A percentile compares a stretch with the other conserved stretches of the same genome.
phyloP scores from a whole-genome alignment of 1,140 invertebrate species.

The Nomia melanderi region DNA sequence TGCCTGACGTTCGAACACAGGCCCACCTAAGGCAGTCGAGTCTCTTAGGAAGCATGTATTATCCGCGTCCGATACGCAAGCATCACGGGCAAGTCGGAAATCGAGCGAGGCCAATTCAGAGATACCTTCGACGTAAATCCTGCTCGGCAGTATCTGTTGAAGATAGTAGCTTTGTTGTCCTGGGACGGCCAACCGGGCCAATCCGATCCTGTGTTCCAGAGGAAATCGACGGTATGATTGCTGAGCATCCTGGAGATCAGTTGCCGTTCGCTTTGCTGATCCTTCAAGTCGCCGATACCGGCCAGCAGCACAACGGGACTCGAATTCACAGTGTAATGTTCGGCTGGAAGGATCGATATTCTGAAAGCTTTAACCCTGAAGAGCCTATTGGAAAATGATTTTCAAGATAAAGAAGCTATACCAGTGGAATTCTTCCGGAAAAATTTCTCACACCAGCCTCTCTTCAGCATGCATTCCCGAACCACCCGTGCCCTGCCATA shows the following conservation, averaged over 20 bases:
- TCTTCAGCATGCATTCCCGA: constrained; percentile 74
- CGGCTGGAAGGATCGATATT: constrained; percentile 45
- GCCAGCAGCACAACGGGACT: constrained; percentile 71
- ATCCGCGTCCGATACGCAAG: background rate
- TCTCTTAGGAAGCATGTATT: constrained; percentile 46
- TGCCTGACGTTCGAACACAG: constrained; percentile 91
- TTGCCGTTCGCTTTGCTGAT: constrained; percentile 71
- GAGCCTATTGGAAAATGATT: background rate
- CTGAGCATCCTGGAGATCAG: constrained; percentile 77
- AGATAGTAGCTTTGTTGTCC: constrained; percentile 84
- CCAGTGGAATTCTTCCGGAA: constrained; percentile 66
- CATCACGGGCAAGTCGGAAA: background rate
- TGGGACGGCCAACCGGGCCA: constrained; percentile 86
- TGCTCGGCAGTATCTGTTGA: constrained; percentile 90
- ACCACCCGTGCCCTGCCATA: constrained; percentile 75
- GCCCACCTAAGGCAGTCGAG: constrained; percentile 81
- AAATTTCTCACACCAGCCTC: constrained; percentile 78
- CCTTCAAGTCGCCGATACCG: constrained; percentile 73
- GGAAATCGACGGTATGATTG: constrained; percentile 89
- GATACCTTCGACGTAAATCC: constrained; percentile 93
- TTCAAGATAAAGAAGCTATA: too few relatives aligned
- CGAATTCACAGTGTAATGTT: constrained; percentile 71
- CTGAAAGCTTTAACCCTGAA: background rate
- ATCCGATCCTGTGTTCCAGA: constrained; percentile 93
- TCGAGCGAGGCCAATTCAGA: background rate